Conservation (phyloP, 2,797 vertebrate genomes). For the Benthosema pterotum region DNA sequence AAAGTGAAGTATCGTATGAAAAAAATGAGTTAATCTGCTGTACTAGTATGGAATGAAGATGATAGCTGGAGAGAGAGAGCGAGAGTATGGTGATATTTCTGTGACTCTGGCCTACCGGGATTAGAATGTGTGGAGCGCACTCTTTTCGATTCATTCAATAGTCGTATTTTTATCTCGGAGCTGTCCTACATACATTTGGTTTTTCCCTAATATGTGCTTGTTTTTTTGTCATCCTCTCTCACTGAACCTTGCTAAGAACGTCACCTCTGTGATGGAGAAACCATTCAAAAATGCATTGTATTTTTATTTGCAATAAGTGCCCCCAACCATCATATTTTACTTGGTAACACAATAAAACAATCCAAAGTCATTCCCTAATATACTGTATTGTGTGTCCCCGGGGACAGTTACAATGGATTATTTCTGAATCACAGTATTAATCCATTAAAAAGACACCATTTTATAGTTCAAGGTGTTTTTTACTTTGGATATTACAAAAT, state of each 20-base stretch:
- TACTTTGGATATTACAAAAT: too few species aligned
- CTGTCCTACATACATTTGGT: constrained; percentile 9
- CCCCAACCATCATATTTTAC: neutral
- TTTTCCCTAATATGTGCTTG: constrained; percentile 21
- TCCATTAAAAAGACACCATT: too few species aligned
- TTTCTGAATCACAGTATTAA: neutral
- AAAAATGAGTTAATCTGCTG: too few species aligned
- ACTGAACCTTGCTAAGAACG: constrained; percentile 10
- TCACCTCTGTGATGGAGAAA: constrained; percentile 9
- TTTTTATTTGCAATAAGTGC: constrained; percentile 7
- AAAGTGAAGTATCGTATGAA: too few species aligned
- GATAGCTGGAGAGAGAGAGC: constrained; percentile 53
- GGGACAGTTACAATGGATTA: neutral
- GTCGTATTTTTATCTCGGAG: constrained; percentile 18
- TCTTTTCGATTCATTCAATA: constrained; percentile 27
- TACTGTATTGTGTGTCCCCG: neutral
- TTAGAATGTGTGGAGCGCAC: constrained; percentile 19
- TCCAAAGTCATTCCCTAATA: neutral
- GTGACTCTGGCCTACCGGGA: constrained; percentile 18
- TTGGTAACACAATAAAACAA: neutral
- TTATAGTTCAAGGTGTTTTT: too few species aligned
- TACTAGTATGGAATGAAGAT: constrained; percentile 44
- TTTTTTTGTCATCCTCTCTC: constrained; percentile 19
- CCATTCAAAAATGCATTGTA: constrained; percentile 9
- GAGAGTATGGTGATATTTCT: constrained; percentile 48